Conservation (phyloP, 2,888 invertebrate genomes). For the Trissolcus japonicus region DNA sequence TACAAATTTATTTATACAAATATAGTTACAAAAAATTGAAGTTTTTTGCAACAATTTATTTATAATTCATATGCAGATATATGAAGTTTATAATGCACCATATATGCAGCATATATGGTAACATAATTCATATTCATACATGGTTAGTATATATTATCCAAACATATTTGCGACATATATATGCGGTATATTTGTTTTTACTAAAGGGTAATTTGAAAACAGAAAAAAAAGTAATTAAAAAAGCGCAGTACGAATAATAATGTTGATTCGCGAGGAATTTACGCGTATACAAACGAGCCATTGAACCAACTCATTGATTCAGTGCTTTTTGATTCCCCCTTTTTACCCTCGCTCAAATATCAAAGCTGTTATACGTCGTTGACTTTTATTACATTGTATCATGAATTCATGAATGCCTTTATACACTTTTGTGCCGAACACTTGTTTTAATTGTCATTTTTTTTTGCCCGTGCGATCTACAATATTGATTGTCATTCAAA, state of each 20-base stretch:
- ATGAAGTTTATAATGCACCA: no score
- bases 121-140: no score
- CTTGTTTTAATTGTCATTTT: conserved; percentile 12
- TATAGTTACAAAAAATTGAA: no score
- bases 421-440: conserved; percentile 19
- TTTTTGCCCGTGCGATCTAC: neutral
- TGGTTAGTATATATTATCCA: neutral
- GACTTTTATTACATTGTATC: conserved; percentile 59
- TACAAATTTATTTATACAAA: neutral
- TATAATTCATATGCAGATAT: no score
- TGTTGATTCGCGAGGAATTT: conserved; percentile 24
- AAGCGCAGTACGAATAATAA: conserved; percentile 13
- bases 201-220: neutral
- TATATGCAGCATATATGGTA: neutral
- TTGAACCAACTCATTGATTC: conserved; percentile 35
- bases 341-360: conserved; percentile 52
- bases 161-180: neutral
- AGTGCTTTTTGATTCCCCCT: conserved; percentile 51
- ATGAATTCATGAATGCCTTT: conserved; percentile 44
- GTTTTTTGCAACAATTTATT: no score
- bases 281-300: conserved; percentile 39
- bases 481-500: no score
- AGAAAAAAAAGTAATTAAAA: conserved; percentile 14
- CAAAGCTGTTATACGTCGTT: conserved; percentile 52
- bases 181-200: neutral